phyloP scores from a whole-genome alignment of 2,888 invertebrate genomes.

The Apodemia hepburni region DNA sequence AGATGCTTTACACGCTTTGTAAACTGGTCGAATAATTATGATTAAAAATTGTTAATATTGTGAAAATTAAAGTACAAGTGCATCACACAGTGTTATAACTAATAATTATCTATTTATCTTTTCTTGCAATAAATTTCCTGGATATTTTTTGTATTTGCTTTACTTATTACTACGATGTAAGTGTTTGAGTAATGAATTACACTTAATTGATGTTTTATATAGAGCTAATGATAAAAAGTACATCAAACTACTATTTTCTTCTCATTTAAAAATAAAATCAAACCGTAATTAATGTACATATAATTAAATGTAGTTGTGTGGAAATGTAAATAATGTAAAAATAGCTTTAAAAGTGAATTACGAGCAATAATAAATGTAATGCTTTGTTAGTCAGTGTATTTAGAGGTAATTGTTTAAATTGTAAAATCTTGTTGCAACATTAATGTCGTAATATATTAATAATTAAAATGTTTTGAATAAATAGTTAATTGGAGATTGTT shows the following conservation, averaged over 20 bases:
- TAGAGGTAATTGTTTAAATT: slow-evolving; percentile 26
- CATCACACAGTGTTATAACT: too few species aligned
- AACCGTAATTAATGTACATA: background rate
- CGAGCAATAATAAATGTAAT: slow-evolving; percentile 20
- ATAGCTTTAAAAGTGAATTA: slow-evolving; percentile 13
- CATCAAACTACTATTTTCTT: background rate
- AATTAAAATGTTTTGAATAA: slow-evolving; percentile 35
- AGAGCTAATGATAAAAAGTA: background rate
- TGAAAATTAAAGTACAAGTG: too few species aligned
- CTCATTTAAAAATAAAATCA: background rate
- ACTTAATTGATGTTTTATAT: too few species aligned
- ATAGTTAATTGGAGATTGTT: slow-evolving; percentile 28
- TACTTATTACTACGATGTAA: too few species aligned
- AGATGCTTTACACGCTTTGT: too few species aligned
- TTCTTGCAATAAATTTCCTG: too few species aligned
- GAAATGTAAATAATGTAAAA: slow-evolving; percentile 20
- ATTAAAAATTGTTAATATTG: too few species aligned
- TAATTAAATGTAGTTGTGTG: background rate
- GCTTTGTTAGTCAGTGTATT: slow-evolving; percentile 18
- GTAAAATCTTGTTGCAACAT: slow-evolving; percentile 34
- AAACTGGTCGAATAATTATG: too few species aligned
- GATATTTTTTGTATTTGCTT: too few species aligned
- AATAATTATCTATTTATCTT: too few species aligned
- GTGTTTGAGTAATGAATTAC: too few species aligned
- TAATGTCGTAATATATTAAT: slow-evolving; percentile 28